Base-by-base conservation (phyloP, 2,113 vertebrate species). In the Podocnemis expansa region DNA sequence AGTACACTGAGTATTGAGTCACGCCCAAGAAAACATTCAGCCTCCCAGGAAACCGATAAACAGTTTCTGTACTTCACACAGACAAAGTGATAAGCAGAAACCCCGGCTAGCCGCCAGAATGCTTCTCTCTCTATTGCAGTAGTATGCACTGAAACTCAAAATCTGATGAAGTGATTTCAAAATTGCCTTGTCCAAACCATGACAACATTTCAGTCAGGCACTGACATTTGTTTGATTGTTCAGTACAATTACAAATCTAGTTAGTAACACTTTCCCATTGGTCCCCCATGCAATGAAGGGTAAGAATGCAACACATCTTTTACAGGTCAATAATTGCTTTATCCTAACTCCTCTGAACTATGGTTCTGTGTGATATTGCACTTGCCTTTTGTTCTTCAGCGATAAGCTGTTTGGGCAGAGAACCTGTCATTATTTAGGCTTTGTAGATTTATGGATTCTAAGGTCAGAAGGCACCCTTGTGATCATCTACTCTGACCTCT, bases 11-110 rank as follows among this genome's bases (percentile, higher is more conserved):
- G 51, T 85, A 82, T 70, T 76, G 43, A 55, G 78, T 91, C 76
- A 93, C 89, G 70, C 89, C 87, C 90, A 93, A 82, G 83, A 85
- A 97, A 96, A 90, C 34, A 89, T 25, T 43, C 85, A 92, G 79
- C 84, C 63, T 67, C 55, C 79, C 3, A 16, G 75, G 70, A 96
- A 96, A 94, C 73, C 51, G 84, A 88, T 79, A 91, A 90, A 70
- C 43, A 94, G 1, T 31, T 88, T 89, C 52, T 58, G 70, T 73
- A 79, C 56, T 6, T 49, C 75, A 75, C 38, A 67, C 84, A 55
- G 41, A 49, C 47, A 93, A 89, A 78, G 10, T 12, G 67, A 84
- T 54, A 90, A 91, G 41, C 70, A 1, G 4, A 85, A 55, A 8
- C 49, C 11, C 1, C 43, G 14, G 16, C 24, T 29, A 47, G 0